These are phyloP conservation scores for Shinisaurus crocodilurus DNA, from an alignment of 2,113 vertebrate species.

Conservation along the genomic window DNA sequence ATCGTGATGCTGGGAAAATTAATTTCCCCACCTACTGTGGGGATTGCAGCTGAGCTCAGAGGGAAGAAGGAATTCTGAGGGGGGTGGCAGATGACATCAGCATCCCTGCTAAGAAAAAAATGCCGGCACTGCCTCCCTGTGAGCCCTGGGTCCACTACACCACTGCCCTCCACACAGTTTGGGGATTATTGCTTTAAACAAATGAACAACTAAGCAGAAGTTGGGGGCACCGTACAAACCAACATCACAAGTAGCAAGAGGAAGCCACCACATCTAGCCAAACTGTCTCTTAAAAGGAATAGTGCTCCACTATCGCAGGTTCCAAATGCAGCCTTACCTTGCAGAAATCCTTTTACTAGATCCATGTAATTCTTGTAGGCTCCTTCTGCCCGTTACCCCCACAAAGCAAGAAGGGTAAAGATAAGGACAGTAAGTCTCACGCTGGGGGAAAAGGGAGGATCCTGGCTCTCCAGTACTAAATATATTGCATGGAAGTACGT, in stretches of 20 bases:
- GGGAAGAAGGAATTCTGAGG: too few species aligned
- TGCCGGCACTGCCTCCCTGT: too few species aligned
- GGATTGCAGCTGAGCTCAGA: too few species aligned
- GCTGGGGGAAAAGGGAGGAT: neutral
- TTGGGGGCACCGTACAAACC: neutral
- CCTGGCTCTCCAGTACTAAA: neutral
- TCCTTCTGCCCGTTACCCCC: slow-evolving; percentile 3
- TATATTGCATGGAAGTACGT: neutral
- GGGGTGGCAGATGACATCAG: too few species aligned
- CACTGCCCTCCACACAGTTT: too few species aligned
- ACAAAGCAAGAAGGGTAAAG: neutral
- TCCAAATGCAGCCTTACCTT: neutral
- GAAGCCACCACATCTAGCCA: neutral
- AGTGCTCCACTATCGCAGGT: neutral
- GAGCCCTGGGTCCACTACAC: too few species aligned
- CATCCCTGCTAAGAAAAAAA: too few species aligned
- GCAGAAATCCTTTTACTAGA: neutral
- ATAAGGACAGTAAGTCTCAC: neutral
- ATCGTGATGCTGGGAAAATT: too few species aligned
- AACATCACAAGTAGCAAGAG: neutral
- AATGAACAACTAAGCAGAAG: neutral
- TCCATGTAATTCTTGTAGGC: neutral
- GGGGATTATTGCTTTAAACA: neutral
- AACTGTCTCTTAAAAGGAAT: too few species aligned
- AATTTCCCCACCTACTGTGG: too few species aligned